Conservation (phyloP, 2,888 invertebrate genomes). For the Euplexia lucipara region DNA sequence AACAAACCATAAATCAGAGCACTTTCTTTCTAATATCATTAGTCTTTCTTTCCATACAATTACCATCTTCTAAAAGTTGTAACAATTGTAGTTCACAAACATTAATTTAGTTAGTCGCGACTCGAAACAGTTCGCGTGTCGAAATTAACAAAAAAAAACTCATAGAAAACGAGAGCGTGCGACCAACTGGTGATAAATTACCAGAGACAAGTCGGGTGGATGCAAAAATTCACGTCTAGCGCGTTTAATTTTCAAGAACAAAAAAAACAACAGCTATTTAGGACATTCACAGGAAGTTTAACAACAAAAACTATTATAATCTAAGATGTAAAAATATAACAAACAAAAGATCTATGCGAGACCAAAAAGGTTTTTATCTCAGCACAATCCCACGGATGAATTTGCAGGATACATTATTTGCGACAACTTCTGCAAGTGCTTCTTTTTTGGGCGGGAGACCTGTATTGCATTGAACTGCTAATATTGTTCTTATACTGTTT, state of each 20-base stretch:
- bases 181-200: slow-evolving; percentile 69
- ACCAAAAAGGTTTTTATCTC: too few species aligned
- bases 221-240: slow-evolving; percentile 1
- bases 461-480: too few species aligned
- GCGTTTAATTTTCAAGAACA: not conserved
- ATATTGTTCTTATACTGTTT: too few species aligned
- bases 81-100: slow-evolving; percentile 67
- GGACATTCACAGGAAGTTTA: too few species aligned
- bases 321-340: too few species aligned
- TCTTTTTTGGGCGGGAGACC: too few species aligned
- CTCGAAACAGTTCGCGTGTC: slow-evolving; percentile 68
- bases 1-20: slow-evolving; percentile 20
- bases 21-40: slow-evolving; percentile 50
- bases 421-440: too few species aligned
- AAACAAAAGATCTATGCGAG: too few species aligned
- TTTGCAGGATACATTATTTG: too few species aligned
- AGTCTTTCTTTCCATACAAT: slow-evolving; percentile 50
- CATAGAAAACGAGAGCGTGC: slow-evolving; percentile 78
- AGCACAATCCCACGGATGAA: too few species aligned
- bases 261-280: too few species aligned
- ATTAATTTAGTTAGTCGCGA: slow-evolving; percentile 67
- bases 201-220: slow-evolving; percentile 27
- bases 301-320: too few species aligned
- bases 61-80: slow-evolving; percentile 47
- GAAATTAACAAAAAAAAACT: slow-evolving; percentile 72